Percentiles rank a stretch among this genome's conserved stretches.
Conservation (phyloP, 2,113 vertebrate genomes). For the Chaetorhynchus papuensis region DNA sequence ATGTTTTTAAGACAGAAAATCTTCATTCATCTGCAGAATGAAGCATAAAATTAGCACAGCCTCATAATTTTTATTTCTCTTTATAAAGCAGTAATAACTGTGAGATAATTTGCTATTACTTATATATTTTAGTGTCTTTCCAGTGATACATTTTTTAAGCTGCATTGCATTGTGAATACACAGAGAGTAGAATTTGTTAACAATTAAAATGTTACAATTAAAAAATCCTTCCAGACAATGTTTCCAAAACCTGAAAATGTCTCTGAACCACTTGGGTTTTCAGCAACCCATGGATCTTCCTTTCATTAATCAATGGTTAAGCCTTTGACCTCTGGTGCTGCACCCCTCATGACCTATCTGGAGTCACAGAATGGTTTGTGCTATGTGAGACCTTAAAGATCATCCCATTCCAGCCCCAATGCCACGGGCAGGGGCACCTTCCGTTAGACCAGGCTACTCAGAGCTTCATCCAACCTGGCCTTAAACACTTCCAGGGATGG, state of each 20-base stretch:
- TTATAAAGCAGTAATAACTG: not conserved
- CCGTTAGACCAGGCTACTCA: not conserved
- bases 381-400: not conserved
- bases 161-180: not conserved
- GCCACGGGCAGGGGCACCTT: not conserved
- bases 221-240: not conserved
- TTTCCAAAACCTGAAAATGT: not conserved
- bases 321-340: not conserved
- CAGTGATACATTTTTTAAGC: not conserved
- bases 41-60: slow-evolving; percentile 47
- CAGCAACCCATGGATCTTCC: not conserved
- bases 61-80: not conserved
- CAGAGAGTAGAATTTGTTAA: not conserved
- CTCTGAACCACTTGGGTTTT: not conserved
- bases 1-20: slow-evolving; percentile 41
- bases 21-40: slow-evolving; percentile 43
- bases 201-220: not conserved
- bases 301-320: not conserved
- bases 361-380: not conserved
- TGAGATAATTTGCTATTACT: not conserved
- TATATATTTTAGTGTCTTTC: not conserved
- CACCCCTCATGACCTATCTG: not conserved
- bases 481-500: not conserved
- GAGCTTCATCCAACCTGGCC: not conserved
- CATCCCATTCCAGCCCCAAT: not conserved